Conservation (phyloP, 2,888 invertebrate genomes). For the Horisme vitalbata region DNA sequence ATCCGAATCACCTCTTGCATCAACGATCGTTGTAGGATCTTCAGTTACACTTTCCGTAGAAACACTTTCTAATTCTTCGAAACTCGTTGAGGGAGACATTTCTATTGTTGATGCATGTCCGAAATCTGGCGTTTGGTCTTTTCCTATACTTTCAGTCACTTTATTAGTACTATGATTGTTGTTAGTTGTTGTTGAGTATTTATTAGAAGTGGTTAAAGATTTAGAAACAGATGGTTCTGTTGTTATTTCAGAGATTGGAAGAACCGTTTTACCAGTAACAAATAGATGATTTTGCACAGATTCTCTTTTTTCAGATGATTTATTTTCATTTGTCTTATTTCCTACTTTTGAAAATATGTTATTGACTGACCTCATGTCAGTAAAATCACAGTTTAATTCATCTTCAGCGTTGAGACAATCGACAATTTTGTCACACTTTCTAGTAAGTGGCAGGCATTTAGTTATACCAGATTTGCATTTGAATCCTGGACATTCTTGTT, state of each 20-base stretch:
- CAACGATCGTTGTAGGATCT: constrained; percentile 33
- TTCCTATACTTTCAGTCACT: constrained; percentile 2
- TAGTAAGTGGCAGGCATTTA: constrained; percentile 85
- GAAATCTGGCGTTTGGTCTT: constrained; percentile 30
- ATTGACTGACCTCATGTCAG: constrained; percentile 33
- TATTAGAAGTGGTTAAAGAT: neutral
- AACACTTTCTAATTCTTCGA: constrained; percentile 32
- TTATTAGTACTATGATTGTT: neutral
- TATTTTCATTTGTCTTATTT: constrained; percentile 13
- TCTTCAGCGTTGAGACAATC: constrained; percentile 92
- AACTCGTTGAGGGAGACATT: constrained; percentile 39
- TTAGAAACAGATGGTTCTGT: neutral
- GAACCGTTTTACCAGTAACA: neutral
- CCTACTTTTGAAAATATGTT: neutral
- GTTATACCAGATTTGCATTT: constrained; percentile 85
- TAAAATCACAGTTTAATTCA: constrained; percentile 85
- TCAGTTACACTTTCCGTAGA: constrained; percentile 42
- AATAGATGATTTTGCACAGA: neutral
- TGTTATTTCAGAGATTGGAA: neutral
- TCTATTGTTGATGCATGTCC: constrained; percentile 50
- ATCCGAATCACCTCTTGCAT: constrained; percentile 36
- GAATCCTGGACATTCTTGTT: constrained; percentile 88
- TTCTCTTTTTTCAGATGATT: constrained; percentile 24
- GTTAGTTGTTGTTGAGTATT: neutral
- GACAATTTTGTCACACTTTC: constrained; percentile 87